These are phyloP conservation scores for Phoebastria nigripes DNA, from an alignment of 2,797 vertebrate species.

Conservation along the genomic window DNA sequence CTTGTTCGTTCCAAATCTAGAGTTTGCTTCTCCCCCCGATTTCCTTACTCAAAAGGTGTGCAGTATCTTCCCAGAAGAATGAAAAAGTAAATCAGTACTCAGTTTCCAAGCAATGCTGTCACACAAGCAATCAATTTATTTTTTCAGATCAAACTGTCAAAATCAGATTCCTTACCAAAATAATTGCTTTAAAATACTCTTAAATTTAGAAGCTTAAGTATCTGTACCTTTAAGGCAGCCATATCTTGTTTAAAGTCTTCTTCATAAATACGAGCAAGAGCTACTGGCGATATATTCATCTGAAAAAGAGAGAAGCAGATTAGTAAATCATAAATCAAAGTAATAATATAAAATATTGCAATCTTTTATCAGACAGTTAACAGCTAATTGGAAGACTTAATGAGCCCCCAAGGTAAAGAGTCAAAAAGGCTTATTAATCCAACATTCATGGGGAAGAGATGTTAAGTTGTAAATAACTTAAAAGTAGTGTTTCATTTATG, in stretches of 20 bases:
- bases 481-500: neutral
- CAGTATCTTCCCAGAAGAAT: neutral
- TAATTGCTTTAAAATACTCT: neutral
- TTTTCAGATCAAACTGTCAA: neutral
- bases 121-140: neutral
- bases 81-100: neutral
- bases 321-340: constrained; percentile 26
- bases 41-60: neutral
- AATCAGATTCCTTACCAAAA: neutral
- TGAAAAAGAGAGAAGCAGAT: constrained; percentile 48
- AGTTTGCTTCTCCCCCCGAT: neutral
- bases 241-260: constrained; percentile 95
- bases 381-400: constrained; percentile 6
- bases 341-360: neutral
- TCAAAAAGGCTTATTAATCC: constrained; percentile 14
- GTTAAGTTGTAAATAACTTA: neutral
- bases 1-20: neutral
- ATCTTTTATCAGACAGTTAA: constrained; percentile 27
- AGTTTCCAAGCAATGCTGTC: neutral
- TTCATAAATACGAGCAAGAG: constrained; percentile 86
- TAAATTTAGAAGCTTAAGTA: neutral
- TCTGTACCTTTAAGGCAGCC: constrained; percentile 85
- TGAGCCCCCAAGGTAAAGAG: neutral
- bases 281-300: constrained; percentile 81
- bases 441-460: neutral